Percentiles rank a stretch among this genome's conserved stretches.
Conservation (phyloP, 2,797 vertebrate species). For the Apogon hyalosoma region DNA sequence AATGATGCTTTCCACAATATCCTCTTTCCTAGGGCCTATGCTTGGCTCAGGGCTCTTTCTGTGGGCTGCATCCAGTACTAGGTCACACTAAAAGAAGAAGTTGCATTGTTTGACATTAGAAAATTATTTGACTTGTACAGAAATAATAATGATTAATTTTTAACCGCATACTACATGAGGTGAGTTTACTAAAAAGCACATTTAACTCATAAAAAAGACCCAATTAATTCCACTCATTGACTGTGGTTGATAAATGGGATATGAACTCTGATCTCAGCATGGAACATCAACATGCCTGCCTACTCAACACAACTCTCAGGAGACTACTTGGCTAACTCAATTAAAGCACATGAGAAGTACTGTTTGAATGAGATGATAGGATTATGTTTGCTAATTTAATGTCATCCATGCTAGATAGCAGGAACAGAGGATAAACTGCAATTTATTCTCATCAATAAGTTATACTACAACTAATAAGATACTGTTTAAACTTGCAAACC, state of each 20-base stretch:
- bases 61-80: conserved; percentile 98
- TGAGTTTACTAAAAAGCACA: too few species aligned
- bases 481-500: conserved; percentile 10
- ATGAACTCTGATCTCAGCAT: neutral
- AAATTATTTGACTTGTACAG: neutral
- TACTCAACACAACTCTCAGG: neutral
- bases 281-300: neutral
- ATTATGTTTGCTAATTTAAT: conserved; percentile 15
- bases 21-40: conserved; percentile 92
- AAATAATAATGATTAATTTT: neutral
- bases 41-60: conserved; percentile 91
- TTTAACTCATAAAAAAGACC: neutral
- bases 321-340: neutral
- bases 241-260: conserved; percentile 4
- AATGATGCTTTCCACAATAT: conserved; percentile 97
- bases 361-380: neutral
- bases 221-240: neutral
- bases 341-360: neutral
- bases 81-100: conserved; percentile 88
- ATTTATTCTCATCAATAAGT: conserved; percentile 7
- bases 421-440: neutral
- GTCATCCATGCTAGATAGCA: neutral
- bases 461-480: conserved; percentile 2
- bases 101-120: conserved; percentile 9
- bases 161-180: too few species aligned